Base-by-base conservation (phyloP, 37 sponge, comb jelly and placozoan species). In the Ephydatia muelleri region DNA sequence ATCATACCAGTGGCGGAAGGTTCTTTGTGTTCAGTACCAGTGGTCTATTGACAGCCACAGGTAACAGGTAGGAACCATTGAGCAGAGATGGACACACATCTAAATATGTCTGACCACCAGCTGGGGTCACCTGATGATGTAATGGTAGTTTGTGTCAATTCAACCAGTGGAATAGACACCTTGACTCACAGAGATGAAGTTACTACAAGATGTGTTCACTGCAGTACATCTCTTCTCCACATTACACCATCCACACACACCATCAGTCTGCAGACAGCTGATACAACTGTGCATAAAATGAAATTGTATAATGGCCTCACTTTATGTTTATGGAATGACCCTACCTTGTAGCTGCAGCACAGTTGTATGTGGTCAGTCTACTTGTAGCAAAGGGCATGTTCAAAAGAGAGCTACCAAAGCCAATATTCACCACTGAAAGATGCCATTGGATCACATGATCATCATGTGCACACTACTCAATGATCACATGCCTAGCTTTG, bases 201-300 rank as follows among this genome's bases (percentile, higher is more conserved):
- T 8, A 33, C 19, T 39, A 65, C 84, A 83, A 38, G 47, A 64
- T 57, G 38, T 32, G 47, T 79, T 28, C 43, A 65, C 70, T 68
- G 78, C 91, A 85, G 80, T 90, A 82, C 86, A 85, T 29, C 72
- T 32, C 75, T 77, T 77, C 28, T 79, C 78, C 33, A 37, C 69
- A 33, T 64, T 37, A 80, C 84, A 89, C 84, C 84, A 84, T 13
- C 81, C 81, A 83, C 89, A 89, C 12, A 67, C 68, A 77, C 34
- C 73, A 26, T 69, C 69, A 65, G 75, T 89, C 19, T 67, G 28
- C 34, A 80, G 35, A 80, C 84, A 84, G n/a, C 57, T 68, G 65
- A 75, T 77, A 83, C 84, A 89, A 37, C 84, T 84, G 72, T 33
- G 73, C 27, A 26, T 31, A 13, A n/a, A n/a, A n/a, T n/a, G n/a